Evolutionary conservation across 2,113 vertebrate species (phyloP), one percentile per base, ranked within the genome.

Genomic region (Urocynchramus pylzowi): DNA sequence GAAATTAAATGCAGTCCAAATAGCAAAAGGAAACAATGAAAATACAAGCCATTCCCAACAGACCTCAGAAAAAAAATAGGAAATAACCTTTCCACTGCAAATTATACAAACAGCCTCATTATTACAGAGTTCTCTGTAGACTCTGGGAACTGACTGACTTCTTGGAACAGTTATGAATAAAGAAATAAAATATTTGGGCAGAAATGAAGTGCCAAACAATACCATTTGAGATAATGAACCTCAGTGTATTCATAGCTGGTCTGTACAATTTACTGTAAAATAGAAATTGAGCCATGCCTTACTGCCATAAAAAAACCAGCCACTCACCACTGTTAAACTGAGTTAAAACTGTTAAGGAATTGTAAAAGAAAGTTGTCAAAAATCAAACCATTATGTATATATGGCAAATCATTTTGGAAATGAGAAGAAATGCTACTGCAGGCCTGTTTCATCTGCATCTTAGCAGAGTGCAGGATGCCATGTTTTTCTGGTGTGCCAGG

Each of bases 1-100:
- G 86, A 84, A 89, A 91, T 94, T 92, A 70, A 61, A 63, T n/a
- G 39, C 52, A 75, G 47, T 28, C 21, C 44, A 93, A 86, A 53
- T 39, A 70, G 35, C 27, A 90, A 81, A 90, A 90, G 35, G 76
- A 71, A 83, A 49, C 35, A 64, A 89, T 49, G 23, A 84, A 82
- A 94, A 76, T 76, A 52, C 37, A 91, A 87, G 7, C 11, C 11
- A 11, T 87, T 81, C 86, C 56, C 39, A 71, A 52, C 2, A 89
- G 73, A 91, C 28, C 22, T 60, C 3, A 1, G 21, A 82, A 86
- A 61, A 87, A 90, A 84, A 54, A 6, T 19, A 49, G 27, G 41
- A 94, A 87, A 56, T 78, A 39, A 87, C 35, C n/a, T 89, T 89
- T 92, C 27, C 28, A 49, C 60, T 68, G 37, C 13, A 84, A 92